These are phyloP conservation scores for Hemitrygon akajei DNA, from an alignment of 2,797 vertebrate species.

Conservation along the genomic window DNA sequence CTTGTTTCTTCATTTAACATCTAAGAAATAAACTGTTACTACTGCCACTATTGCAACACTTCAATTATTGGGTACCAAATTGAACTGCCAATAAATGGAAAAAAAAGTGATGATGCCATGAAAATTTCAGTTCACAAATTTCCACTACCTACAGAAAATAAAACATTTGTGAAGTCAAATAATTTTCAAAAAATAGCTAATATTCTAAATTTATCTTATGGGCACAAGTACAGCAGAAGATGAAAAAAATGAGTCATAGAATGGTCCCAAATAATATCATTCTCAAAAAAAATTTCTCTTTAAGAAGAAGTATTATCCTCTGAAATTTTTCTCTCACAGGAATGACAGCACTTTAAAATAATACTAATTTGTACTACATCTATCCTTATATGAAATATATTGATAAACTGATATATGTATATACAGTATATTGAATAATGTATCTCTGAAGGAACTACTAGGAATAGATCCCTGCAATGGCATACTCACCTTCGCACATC, in stretches of 20 bases:
- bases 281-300: neutral
- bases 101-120: neutral
- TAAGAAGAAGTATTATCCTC: no score
- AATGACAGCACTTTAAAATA: neutral
- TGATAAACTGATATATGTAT: neutral
- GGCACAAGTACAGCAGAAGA: neutral
- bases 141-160: neutral
- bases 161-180: neutral
- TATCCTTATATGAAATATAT: neutral
- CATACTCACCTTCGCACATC: slow-evolving; percentile 75
- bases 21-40: neutral
- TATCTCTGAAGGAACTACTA: neutral
- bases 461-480: neutral
- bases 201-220: neutral
- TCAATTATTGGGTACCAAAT: neutral
- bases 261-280: neutral
- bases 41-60: neutral
- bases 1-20: slow-evolving; percentile 17
- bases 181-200: neutral
- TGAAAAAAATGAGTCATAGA: neutral
- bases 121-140: slow-evolving; percentile 1
- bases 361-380: slow-evolving; percentile 6
- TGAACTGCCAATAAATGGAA: neutral
- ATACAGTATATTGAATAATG: neutral
- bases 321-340: neutral